Evolutionary conservation across 1,140 invertebrate species (phyloP), one percentile per base, ranked within the genome.

Genomic region (Drosophila paulistorum): DNA sequence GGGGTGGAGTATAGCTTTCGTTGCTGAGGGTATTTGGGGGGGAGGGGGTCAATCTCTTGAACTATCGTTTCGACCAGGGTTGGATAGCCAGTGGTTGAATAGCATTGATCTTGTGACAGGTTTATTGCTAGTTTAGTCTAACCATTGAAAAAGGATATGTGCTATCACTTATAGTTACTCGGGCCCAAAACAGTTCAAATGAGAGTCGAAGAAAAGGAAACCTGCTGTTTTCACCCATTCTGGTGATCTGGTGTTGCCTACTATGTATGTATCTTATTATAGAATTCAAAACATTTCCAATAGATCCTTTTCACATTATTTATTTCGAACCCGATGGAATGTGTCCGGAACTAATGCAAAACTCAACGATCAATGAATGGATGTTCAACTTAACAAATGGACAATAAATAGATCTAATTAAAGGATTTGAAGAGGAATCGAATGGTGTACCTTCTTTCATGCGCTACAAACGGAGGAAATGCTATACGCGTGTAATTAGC

Each of bases 381-480:
- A 51, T 4, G 17, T 51, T 7, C 17, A 51, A 51, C 45, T 51
- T 30, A 30, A 26, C 23, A 10, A 45, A 9, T 45, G 42, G 42
- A 45, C 13, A 45, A 48, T 48, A 17, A 17, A 48, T 14, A 20
- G 17, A 13, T 39, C 11, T 39, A 39, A 39, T 39, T 2, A 39
- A 13, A 39, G 3, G 11, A 5, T 13, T 39, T 13, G 9, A 37
- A 10, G 2, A 39, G 37, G 37, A 39, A 39, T 39, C 11, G 7
- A 51, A 23, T 51, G 2, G 11, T 11, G 45, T 51, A 68, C 67
- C 67, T 80, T 74, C 81, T 74, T 74, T 59, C 80, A 73, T 79
- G 74, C 69, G 51, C 68, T 78, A 59, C 55, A 68, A 48, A 70
- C 39, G 61, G 57, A 71, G 61, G 57, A 71, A 57, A 48, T 63